These are phyloP conservation scores for Phymastichus coffea DNA, from an alignment of 1,140 invertebrate species.

Conservation along the genomic window DNA sequence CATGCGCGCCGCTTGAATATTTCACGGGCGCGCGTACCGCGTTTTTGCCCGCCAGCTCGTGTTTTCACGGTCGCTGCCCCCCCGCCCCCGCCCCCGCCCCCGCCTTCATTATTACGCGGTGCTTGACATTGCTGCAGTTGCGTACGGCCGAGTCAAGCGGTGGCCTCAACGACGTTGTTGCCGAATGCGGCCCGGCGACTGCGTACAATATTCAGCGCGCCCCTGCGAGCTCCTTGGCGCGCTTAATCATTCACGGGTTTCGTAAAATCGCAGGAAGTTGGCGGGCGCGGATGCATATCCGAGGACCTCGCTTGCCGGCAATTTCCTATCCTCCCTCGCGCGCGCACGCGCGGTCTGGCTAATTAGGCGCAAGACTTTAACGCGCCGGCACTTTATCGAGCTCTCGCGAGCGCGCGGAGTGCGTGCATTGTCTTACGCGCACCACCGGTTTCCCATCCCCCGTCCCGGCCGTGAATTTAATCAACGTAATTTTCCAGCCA, in stretches of 20 bases:
- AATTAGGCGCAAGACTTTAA: conserved; percentile 36
- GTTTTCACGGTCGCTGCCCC: conserved; percentile 15
- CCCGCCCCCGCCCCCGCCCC: conserved; percentile 3
- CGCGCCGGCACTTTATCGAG: conserved; percentile 28
- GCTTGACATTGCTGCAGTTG: too few relatives aligned
- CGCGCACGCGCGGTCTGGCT: conserved; percentile 8
- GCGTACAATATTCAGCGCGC: conserved; percentile 17
- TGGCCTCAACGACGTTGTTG: not conserved
- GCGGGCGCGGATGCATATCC: not conserved
- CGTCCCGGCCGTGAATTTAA: conserved; percentile 43
- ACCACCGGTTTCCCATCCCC: conserved; percentile 21
- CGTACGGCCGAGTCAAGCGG: too few relatives aligned
- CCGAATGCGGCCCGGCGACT: not conserved
- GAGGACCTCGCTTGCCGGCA: too few relatives aligned
- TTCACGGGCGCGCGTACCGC: conserved; percentile 29
- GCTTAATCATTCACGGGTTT: conserved; percentile 10
- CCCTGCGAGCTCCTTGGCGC: conserved; percentile 4
- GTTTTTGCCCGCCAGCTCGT: not conserved
- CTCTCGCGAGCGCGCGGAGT: not conserved
- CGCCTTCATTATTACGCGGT: too few relatives aligned
- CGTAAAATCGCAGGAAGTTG: conserved; percentile 15
- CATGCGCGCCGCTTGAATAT: conserved; percentile 38
- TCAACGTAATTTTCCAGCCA: conserved; percentile 47
- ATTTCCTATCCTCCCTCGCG: too few relatives aligned
- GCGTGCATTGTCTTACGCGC: conserved; percentile 40